Conservation (phyloP, 2,797 vertebrate genomes). For the Mus spretus region DNA sequence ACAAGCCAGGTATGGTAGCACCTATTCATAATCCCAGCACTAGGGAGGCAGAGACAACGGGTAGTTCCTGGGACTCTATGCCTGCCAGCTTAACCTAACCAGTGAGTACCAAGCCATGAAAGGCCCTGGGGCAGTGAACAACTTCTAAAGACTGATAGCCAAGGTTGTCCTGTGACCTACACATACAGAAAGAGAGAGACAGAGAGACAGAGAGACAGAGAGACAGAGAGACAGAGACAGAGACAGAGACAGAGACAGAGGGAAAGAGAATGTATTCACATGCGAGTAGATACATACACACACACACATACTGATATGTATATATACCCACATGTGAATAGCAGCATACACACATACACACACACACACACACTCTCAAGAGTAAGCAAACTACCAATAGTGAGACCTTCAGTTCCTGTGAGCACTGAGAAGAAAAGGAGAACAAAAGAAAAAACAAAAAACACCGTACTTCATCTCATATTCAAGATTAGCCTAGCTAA, state of each 20-base stretch:
- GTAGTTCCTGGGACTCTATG: background rate
- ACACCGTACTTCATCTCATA: slow-evolving; percentile 3
- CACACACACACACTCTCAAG: background rate
- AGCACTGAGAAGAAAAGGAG: background rate
- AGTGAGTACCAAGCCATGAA: background rate
- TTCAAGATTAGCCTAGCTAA: slow-evolving; percentile 58
- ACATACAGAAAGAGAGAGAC: background rate
- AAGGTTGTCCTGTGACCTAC: background rate
- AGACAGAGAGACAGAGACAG: no score
- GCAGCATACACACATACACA: background rate
- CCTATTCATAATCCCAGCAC: background rate
- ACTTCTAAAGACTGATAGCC: background rate
- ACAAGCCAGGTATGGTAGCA: background rate
- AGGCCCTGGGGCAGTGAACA: background rate
- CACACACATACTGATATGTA: background rate
- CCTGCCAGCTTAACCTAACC: background rate
- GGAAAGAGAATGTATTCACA: background rate
- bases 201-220: no score
- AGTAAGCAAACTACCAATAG: background rate
- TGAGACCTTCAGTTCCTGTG: background rate
- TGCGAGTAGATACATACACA: background rate
- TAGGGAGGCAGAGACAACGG: background rate
- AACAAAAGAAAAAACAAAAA: background rate
- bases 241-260: no score
- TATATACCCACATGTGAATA: no score